phyloP scores from a whole-genome alignment of 1,140 invertebrate species.

The Pseudomyrmex cubaensis region DNA sequence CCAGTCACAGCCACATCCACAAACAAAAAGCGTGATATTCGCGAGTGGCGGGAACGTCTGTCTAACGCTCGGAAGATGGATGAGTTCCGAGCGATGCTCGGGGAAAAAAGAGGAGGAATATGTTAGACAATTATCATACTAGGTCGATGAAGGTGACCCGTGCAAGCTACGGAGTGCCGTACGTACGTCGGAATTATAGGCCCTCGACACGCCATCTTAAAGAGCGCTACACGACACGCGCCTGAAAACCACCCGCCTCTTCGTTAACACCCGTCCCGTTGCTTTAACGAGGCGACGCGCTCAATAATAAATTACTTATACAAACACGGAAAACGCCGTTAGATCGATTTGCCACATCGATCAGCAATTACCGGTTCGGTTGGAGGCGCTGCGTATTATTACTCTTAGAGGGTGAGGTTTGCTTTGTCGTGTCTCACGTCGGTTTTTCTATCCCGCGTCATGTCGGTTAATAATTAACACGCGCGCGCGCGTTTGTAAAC shows the following conservation, averaged over 20 bases:
- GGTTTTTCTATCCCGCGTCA: not conserved
- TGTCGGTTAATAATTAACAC: not conserved
- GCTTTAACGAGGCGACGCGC: conserved; percentile 66
- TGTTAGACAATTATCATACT: conserved; percentile 71
- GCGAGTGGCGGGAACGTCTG: not conserved
- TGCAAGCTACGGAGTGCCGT: conserved; percentile 8
- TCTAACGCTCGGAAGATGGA: conserved; percentile 40
- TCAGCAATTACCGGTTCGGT: conserved; percentile 54
- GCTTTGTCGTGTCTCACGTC: not conserved
- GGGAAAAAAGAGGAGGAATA: conserved; percentile 27
- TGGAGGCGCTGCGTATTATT: not conserved
- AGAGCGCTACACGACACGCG: conserved; percentile 51
- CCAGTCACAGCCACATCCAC: not conserved
- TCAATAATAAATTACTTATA: conserved; percentile 71
- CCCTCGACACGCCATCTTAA: conserved; percentile 71
- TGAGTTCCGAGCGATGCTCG: conserved; percentile 41
- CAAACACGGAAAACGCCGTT: conserved; percentile 51
- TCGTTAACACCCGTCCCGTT: conserved; percentile 65
- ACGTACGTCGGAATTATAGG: conserved; percentile 68
- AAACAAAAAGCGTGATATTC: conserved; percentile 14
- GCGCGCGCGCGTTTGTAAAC: no score
- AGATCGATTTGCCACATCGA: conserved; percentile 35
- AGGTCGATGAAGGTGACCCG: conserved; percentile 74
- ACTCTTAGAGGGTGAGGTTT: not conserved
- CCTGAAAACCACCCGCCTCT: conserved; percentile 37